Evolutionary conservation across 2,888 invertebrate genomes (phyloP).

Genomic region (Drosophila multiciliata): DNA sequence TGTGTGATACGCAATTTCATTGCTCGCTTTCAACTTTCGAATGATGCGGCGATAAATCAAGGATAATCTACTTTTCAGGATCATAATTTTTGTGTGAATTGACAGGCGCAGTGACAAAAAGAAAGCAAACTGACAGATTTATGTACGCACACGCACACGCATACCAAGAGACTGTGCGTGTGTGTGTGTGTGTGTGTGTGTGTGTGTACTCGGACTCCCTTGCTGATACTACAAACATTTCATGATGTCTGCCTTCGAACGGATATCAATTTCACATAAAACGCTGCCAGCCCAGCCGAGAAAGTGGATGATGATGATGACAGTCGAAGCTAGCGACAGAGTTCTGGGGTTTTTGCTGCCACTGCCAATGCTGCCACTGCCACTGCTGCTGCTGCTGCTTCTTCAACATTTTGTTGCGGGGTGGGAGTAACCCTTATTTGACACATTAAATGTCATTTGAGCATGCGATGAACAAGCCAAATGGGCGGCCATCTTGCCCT

Average conservation of each 20-base stretch:
- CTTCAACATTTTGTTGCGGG: conserved; percentile 13
- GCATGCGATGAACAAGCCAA: conserved; percentile 75
- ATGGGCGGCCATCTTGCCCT: conserved; percentile 79
- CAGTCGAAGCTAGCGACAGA: conserved; percentile 33
- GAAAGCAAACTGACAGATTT: conserved; percentile 84
- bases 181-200: conserved; percentile 3
- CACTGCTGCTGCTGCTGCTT: background rate
- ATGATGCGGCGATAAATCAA: conserved; percentile 84
- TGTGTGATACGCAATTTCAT: conserved; percentile 68
- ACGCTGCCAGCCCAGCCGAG: conserved; percentile 65
- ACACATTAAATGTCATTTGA: conserved; percentile 83
- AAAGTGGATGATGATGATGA: conserved; percentile 75
- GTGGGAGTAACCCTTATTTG: conserved; percentile 82
- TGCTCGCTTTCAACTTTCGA: conserved; percentile 77
- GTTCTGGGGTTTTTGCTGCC: conserved; percentile 3
- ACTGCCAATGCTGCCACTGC: background rate
- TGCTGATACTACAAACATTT: conserved; percentile 39
- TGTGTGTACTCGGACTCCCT: conserved; percentile 42
- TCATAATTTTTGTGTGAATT: conserved; percentile 85
- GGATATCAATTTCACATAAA: conserved; percentile 84
- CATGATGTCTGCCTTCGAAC: conserved; percentile 65
- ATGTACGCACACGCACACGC: conserved; percentile 76
- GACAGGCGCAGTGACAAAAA: conserved; percentile 83
- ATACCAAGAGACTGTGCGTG: conserved; percentile 33
- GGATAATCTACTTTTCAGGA: conserved; percentile 85